Evolutionary conservation across 1,140 invertebrate species (phyloP).

Genomic region (Drosophila insularis): DNA sequence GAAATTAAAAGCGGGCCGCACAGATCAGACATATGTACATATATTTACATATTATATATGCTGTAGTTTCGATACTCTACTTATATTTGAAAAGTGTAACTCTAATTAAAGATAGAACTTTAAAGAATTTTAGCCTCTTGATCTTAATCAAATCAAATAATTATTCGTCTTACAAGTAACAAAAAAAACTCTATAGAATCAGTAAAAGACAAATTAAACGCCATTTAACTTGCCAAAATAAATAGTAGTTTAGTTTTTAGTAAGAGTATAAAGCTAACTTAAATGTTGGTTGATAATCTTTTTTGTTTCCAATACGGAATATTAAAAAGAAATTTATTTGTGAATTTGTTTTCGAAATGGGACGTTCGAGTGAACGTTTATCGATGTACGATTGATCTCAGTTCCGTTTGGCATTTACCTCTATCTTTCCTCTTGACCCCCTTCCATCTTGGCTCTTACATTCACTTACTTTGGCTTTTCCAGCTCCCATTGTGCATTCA

Average conservation of each 20-base stretch:
- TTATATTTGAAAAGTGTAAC: neutral
- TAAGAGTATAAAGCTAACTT: neutral
- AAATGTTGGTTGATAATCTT: neutral
- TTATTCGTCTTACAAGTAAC: too few relatives aligned
- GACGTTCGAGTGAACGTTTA: constrained; percentile 14
- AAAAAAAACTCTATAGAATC: too few relatives aligned
- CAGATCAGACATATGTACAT: neutral
- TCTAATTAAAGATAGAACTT: too few relatives aligned
- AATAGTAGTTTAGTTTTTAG: too few relatives aligned
- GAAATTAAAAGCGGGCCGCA: constrained; percentile 19
- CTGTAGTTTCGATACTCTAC: neutral
- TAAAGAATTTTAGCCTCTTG: too few relatives aligned
- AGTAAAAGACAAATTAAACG: too few relatives aligned
- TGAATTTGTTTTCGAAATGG: constrained; percentile 46
- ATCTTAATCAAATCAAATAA: too few relatives aligned
- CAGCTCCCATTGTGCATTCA: constrained; percentile 20
- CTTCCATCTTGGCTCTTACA: constrained; percentile 2
- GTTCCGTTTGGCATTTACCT: constrained; percentile 58
- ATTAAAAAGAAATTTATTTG: constrained; percentile 79
- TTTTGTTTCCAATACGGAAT: constrained; percentile 30
- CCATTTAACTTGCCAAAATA: too few relatives aligned
- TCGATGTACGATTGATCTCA: constrained; percentile 64
- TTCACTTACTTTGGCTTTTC: constrained; percentile 12
- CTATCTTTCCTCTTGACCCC: neutral
- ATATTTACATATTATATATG: neutral